Percentiles rank a stretch among this genome's conserved stretches.
Evolutionary conservation across 1,140 invertebrate genomes (phyloP).

Genomic region (Nebria ingens): DNA sequence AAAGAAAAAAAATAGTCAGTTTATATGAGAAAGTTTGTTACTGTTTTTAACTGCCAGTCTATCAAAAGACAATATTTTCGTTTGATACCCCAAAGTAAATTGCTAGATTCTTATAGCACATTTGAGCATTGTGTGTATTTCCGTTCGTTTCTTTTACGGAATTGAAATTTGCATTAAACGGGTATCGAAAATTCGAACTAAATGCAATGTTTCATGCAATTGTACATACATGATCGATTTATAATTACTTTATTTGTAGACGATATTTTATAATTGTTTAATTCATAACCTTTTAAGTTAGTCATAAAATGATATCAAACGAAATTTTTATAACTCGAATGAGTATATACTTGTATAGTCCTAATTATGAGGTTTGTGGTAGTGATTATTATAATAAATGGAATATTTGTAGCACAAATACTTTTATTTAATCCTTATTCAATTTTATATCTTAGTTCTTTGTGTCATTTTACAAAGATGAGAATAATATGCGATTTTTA

Average conservation of each 20-base stretch:
- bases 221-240: conserved; percentile 3
- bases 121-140: no score
- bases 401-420: conserved; percentile 5
- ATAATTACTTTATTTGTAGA: background rate
- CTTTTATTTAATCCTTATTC: no score
- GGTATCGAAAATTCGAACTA: background rate
- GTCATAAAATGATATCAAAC: conserved; percentile 8
- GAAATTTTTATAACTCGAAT: conserved; percentile 8
- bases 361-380: background rate
- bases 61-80: background rate
- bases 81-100: background rate
- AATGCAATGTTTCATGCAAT: conserved; percentile 1
- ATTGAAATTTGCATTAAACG: no score
- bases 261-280: conserved; percentile 5
- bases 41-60: background rate
- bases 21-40: no score
- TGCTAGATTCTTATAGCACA: background rate
- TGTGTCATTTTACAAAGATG: no score
- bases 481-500: no score
- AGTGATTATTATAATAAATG: conserved; percentile 1
- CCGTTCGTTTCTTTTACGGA: no score
- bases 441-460: no score
- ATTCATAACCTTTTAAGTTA: background rate
- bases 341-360: background rate
- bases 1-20: no score